phyloP scores from a whole-genome alignment of 2,113 vertebrate genomes.

The Sceloporus tristichus region DNA sequence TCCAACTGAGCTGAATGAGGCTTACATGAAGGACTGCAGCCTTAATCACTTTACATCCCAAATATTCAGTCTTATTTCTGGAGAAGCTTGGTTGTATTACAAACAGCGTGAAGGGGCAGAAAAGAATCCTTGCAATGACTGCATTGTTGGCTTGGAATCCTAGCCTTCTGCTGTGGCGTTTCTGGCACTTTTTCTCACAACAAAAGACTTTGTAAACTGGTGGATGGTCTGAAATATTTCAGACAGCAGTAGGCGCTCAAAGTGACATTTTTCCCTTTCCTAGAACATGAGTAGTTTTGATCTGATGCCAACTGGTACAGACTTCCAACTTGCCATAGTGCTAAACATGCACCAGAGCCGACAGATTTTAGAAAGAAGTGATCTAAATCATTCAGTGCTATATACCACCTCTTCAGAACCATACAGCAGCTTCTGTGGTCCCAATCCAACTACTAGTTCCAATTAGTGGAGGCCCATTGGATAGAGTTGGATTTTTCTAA shows the following conservation, averaged over 20 bases:
- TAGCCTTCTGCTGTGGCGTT: background rate
- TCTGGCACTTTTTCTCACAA: conserved; percentile 18
- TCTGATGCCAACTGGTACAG: background rate
- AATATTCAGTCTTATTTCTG: conserved; percentile 9
- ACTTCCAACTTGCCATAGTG: background rate
- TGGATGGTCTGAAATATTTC: fast-evolving
- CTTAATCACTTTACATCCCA: background rate
- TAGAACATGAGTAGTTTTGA: background rate
- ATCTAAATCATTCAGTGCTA: background rate
- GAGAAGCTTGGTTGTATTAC: conserved; percentile 1
- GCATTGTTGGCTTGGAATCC: background rate
- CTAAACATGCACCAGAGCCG: background rate
- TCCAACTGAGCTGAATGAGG: background rate
- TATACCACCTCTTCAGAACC: background rate
- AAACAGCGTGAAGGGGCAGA: background rate
- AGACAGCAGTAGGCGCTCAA: conserved; percentile 26
- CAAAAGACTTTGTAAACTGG: background rate
- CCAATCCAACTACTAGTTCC: too few species aligned
- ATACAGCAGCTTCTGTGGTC: too few species aligned
- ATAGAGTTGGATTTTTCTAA: too few species aligned
- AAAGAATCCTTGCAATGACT: background rate
- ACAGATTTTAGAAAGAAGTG: background rate
- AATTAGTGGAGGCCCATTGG: too few species aligned
- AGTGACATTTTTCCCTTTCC: background rate
- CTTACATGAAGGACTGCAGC: background rate